A percentile compares a stretch with the other conserved stretches of the same genome.
phyloP scores from a whole-genome alignment of 2,797 vertebrate species.

The Onychomys torridus region DNA sequence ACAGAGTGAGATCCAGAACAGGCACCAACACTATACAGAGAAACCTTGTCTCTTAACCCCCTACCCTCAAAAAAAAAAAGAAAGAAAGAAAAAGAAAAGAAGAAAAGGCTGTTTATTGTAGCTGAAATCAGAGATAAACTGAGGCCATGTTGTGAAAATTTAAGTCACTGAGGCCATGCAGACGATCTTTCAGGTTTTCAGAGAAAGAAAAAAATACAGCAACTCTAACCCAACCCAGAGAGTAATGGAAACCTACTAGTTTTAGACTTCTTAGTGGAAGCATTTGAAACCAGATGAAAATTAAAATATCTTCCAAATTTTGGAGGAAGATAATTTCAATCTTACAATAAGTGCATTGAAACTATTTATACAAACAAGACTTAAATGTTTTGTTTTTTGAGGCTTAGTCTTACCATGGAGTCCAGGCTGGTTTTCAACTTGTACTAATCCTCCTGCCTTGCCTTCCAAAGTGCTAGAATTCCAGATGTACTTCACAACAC shows the following conservation, averaged over 20 bases:
- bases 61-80: no score
- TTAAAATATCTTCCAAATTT: conserved; percentile 11
- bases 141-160: not conserved
- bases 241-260: not conserved
- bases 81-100: no score
- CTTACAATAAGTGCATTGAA: no score
- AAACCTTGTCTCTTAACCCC: no score
- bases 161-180: not conserved
- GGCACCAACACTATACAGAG: no score
- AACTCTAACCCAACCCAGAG: not conserved
- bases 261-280: not conserved
- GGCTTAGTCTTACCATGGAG: no score
- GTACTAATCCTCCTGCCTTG: no score
- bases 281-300: not conserved
- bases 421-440: no score
- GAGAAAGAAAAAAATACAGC: not conserved
- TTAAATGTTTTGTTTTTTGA: not conserved
- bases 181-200: not conserved
- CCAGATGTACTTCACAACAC: no score
- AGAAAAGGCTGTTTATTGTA: not conserved
- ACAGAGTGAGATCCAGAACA: no score
- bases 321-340: conserved; percentile 1
- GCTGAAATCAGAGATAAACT: not conserved
- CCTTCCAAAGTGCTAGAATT: no score
- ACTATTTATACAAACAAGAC: no score